A percentile compares a stretch with the other conserved stretches of the same genome.
Evolutionary conservation across 2,797 vertebrate species (phyloP).

Genomic region (Centroberyx gerrardi): DNA sequence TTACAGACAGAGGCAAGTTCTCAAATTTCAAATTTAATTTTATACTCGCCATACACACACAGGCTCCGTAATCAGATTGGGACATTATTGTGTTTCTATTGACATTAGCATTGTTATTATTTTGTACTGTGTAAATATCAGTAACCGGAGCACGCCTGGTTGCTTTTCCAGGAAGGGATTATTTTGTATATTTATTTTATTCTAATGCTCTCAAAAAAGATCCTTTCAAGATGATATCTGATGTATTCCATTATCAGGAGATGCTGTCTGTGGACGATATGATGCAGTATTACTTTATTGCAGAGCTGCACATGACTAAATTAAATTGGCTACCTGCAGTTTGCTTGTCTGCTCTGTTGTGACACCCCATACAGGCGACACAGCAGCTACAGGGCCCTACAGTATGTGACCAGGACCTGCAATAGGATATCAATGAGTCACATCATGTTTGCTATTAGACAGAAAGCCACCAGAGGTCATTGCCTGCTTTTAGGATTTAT

Average conservation of each 20-base stretch:
- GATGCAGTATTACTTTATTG: slow-evolving; percentile 67
- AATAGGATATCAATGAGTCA: slow-evolving; percentile 50
- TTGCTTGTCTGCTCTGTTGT: slow-evolving; percentile 59
- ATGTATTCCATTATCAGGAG: slow-evolving; percentile 75
- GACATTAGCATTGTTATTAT: slow-evolving; percentile 90
- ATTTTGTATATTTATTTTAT: slow-evolving; percentile 80
- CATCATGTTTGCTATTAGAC: slow-evolving; percentile 53
- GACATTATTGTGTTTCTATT: slow-evolving; percentile 90
- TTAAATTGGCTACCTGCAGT: slow-evolving; percentile 56
- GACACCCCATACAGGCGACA: slow-evolving; percentile 61
- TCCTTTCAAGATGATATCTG: slow-evolving; percentile 72
- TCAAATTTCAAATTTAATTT: slow-evolving; percentile 91
- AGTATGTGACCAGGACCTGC: slow-evolving; percentile 6
- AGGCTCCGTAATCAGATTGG: slow-evolving; percentile 85
- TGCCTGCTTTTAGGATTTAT: slow-evolving; percentile 61
- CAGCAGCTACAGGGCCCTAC: slow-evolving; percentile 15
- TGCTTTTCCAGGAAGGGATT: slow-evolving; percentile 78
- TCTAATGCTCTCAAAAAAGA: slow-evolving; percentile 65
- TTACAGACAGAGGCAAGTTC: slow-evolving; percentile 87
- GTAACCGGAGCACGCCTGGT: slow-evolving; percentile 73
- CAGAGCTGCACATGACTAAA: slow-evolving; percentile 53
- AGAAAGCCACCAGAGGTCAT: slow-evolving; percentile 60
- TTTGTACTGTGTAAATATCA: slow-evolving; percentile 88
- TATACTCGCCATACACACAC: slow-evolving; percentile 82
- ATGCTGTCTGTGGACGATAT: slow-evolving; percentile 58